A percentile compares a stretch with the other conserved stretches of the same genome.
phyloP scores from a whole-genome alignment of 2,797 vertebrate species.

The Natrix natrix region DNA sequence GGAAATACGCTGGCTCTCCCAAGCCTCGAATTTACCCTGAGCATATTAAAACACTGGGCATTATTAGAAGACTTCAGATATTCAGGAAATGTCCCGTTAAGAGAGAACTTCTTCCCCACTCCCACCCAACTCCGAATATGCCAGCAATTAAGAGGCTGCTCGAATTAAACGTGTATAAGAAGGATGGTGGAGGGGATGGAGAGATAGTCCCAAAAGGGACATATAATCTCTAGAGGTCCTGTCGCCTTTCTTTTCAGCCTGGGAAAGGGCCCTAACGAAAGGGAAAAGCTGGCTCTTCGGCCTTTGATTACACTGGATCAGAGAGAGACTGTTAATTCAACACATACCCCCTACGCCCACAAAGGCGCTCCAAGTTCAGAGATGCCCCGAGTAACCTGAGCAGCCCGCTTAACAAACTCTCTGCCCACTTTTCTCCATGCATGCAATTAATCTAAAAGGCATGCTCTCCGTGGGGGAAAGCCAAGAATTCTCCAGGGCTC shows the following conservation, averaged over 20 bases:
- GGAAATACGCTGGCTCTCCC: constrained; percentile 44
- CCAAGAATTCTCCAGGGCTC: not conserved
- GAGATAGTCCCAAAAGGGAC: constrained; percentile 33
- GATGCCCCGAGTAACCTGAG: constrained; percentile 62
- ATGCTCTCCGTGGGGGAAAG: constrained; percentile 41
- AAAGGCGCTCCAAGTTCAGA: constrained; percentile 35
- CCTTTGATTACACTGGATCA: constrained; percentile 48
- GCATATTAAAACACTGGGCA: constrained; percentile 9
- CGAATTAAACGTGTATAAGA: constrained; percentile 31
- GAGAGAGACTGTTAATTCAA: constrained; percentile 44
- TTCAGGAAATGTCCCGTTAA: constrained; percentile 60
- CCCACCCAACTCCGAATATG: constrained; percentile 32
- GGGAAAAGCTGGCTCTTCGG: not conserved
- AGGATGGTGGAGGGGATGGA: too few species aligned
- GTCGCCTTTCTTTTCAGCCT: constrained; percentile 9
- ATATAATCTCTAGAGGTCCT: constrained; percentile 14
- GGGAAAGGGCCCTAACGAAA: constrained; percentile 24
- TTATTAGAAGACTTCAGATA: constrained; percentile 54
- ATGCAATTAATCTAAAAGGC: constrained; percentile 63
- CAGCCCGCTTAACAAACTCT: constrained; percentile 48
- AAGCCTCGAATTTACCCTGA: constrained; percentile 34
- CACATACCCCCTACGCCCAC: not conserved
- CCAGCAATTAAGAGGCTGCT: constrained; percentile 56
- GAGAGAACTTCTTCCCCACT: constrained; percentile 27
- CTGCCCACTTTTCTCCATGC: constrained; percentile 52